Percentiles rank a stretch among this genome's conserved stretches.
phyloP scores from a whole-genome alignment of 2,797 vertebrate genomes.

The Cichlasoma orientale region DNA sequence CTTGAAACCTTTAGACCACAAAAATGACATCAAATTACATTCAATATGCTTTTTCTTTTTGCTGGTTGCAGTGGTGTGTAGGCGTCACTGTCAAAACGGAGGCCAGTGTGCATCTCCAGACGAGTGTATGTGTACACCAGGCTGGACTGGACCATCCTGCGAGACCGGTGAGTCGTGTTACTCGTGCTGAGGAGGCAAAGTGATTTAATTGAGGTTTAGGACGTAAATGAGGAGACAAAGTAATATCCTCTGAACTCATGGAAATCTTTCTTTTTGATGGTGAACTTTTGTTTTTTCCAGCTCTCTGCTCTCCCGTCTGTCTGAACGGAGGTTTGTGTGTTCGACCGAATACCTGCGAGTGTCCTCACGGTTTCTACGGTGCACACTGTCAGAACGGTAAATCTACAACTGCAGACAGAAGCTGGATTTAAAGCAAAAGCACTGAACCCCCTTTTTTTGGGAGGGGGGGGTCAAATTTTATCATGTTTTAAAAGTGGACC shows the following conservation, averaged over 20 bases:
- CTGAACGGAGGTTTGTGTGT: slow-evolving; percentile 84
- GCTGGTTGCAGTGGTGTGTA: slow-evolving; percentile 80
- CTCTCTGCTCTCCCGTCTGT: slow-evolving; percentile 83
- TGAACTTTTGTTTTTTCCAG: slow-evolving; percentile 50
- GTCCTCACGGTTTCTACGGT: slow-evolving; percentile 84
- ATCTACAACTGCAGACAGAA: background rate
- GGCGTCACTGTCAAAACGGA: slow-evolving; percentile 83
- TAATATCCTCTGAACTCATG: background rate
- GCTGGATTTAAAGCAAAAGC: background rate
- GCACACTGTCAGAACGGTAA: slow-evolving; percentile 84
- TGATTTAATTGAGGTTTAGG: background rate
- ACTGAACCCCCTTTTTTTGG: too few relatives aligned
- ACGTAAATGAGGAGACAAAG: background rate
- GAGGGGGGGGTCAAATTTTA: too few relatives aligned
- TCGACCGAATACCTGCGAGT: slow-evolving; percentile 74
- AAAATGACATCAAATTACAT: background rate
- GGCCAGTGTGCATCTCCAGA: slow-evolving; percentile 82
- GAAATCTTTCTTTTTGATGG: too few relatives aligned
- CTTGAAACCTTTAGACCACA: background rate
- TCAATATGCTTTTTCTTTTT: background rate
- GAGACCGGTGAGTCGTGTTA: slow-evolving; percentile 76
- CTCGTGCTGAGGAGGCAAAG: background rate
- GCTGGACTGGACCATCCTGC: slow-evolving; percentile 84
- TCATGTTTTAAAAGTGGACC: background rate
- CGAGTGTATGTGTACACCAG: slow-evolving; percentile 76